Evolutionary conservation across 2,113 vertebrate species (phyloP).

Genomic region (Jacana jacana): DNA sequence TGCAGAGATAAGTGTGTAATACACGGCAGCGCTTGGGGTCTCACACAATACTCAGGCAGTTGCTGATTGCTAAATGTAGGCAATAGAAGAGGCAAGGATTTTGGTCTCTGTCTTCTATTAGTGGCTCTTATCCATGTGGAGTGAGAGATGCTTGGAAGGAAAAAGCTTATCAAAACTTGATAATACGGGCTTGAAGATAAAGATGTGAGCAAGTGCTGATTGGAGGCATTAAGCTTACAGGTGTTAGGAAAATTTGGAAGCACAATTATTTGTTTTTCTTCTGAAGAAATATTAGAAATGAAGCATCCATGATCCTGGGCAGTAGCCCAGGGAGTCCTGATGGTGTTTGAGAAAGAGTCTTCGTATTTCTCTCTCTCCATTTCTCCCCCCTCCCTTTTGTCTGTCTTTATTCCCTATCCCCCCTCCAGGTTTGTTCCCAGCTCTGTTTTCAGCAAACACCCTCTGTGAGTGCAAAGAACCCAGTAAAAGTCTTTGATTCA

Average conservation of each 20-base stretch:
- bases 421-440: neutral
- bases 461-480: neutral
- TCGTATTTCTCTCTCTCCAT: neutral
- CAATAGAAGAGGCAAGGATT: constrained; percentile 28
- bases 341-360: neutral
- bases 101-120: constrained; percentile 20
- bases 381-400: neutral
- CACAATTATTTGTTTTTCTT: neutral
- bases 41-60: constrained; percentile 24
- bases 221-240: neutral
- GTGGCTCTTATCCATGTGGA: neutral
- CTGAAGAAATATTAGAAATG: neutral
- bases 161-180: constrained; percentile 41
- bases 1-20: constrained; percentile 64
- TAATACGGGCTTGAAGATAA: neutral
- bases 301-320: neutral
- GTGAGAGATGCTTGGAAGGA: neutral
- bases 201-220: constrained; percentile 36
- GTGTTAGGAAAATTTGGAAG: neutral
- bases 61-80: constrained; percentile 10
- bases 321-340: neutral
- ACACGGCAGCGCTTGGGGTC: constrained; percentile 22
- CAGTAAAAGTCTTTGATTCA: neutral
- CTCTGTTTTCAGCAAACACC: neutral
- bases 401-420: too few relatives aligned